Conservation (phyloP, 2,113 vertebrate genomes). For the Catagonus wagneri region DNA sequence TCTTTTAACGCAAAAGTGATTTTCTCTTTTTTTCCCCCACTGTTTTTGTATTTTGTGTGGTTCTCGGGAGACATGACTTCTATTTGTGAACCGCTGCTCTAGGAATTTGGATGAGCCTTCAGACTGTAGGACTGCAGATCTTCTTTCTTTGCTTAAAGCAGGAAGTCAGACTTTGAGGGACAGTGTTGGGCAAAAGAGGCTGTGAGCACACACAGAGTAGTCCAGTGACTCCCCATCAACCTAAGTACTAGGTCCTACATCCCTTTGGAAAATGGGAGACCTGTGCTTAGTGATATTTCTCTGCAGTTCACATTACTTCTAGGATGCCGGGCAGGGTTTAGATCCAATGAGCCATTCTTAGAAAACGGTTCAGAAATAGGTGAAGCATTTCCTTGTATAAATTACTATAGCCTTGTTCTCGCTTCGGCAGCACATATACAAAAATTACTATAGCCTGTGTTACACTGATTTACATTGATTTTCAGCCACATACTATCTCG, state of each 20-base stretch:
- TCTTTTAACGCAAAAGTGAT: not conserved
- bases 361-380: constrained; percentile 49
- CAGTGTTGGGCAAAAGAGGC: not conserved
- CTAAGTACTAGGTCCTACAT: not conserved
- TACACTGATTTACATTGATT: not conserved
- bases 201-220: not conserved
- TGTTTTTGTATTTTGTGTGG: not conserved
- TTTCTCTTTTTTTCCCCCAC: not conserved
- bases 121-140: not conserved
- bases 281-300: not conserved
- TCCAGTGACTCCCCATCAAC: not conserved
- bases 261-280: not conserved
- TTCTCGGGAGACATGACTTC: not conserved
- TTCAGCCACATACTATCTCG: not conserved
- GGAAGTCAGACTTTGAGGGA: not conserved
- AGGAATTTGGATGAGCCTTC: not conserved
- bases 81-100: not conserved
- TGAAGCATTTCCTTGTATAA: not conserved
- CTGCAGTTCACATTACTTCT: not conserved
- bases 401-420: not conserved
- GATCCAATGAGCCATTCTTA: not conserved
- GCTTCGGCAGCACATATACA: too few species aligned
- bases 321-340: not conserved
- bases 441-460: not conserved
- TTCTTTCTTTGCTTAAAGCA: not conserved